Percentiles rank a stretch among this genome's conserved stretches.
These are phyloP conservation scores for Drepana arcuata DNA, from an alignment of 1,140 invertebrate species.

Conservation along the genomic window DNA sequence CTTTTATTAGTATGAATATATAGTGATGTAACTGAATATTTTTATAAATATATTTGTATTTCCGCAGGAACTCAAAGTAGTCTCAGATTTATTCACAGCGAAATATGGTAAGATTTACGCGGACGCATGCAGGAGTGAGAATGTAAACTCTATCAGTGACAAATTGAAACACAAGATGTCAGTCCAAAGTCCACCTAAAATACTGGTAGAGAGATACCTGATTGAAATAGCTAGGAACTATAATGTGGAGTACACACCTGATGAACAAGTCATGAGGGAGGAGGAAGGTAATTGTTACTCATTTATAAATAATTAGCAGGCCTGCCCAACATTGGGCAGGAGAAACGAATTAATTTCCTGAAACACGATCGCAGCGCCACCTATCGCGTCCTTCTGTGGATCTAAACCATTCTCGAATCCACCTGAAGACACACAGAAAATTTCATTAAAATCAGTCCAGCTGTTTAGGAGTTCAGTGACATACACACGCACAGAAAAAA, in stretches of 20 bases:
- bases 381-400: too few species aligned
- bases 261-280: constrained; percentile 91
- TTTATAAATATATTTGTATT: constrained; percentile 17
- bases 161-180: constrained; percentile 97
- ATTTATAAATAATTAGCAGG: too few species aligned
- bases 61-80: constrained; percentile 88
- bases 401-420: too few species aligned
- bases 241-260: constrained; percentile 92
- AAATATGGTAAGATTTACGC: constrained; percentile 98
- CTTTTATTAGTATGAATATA: constrained; percentile 1
- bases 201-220: constrained; percentile 95
- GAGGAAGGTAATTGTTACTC: constrained; percentile 76
- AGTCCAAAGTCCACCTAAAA: constrained; percentile 95
- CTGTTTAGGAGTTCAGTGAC: too few species aligned
- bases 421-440: too few species aligned
- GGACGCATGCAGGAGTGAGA: constrained; percentile 86
- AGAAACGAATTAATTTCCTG: too few species aligned
- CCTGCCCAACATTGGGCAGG: too few species aligned
- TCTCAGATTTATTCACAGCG: constrained; percentile 89
- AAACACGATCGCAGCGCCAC: too few species aligned
- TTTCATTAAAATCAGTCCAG: too few species aligned
- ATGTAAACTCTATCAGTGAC: constrained; percentile 87
- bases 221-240: constrained; percentile 98
- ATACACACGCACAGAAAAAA: too few species aligned
- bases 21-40: background rate